These are phyloP conservation scores for Cynopterus brachyotis DNA, from an alignment of 2,113 vertebrate species.

Conservation along the genomic window DNA sequence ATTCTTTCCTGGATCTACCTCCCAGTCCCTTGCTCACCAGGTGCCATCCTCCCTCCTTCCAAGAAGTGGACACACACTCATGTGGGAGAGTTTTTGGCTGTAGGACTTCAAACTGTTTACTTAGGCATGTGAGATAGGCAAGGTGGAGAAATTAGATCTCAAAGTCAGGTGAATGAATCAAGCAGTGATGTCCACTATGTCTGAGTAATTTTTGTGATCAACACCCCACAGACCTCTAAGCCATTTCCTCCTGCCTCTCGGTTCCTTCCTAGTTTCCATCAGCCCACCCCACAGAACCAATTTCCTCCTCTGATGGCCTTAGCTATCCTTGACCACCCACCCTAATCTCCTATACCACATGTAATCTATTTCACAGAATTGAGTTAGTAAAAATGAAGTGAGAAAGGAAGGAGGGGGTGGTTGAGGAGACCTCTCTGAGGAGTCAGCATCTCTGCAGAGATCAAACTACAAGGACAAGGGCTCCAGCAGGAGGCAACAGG, in stretches of 20 bases:
- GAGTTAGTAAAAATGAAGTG: background rate
- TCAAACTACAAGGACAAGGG: no score
- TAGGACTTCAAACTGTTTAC: background rate
- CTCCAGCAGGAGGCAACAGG: background rate
- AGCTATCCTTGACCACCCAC: background rate
- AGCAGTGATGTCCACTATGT: background rate
- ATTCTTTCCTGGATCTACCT: background rate
- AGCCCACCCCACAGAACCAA: background rate
- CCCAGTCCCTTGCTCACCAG: background rate
- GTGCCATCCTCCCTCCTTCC: background rate
- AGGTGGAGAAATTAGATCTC: background rate
- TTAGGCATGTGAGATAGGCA: background rate
- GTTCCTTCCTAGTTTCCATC: background rate
- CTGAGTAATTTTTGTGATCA: background rate
- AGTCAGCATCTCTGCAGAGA: background rate
- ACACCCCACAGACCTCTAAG: background rate
- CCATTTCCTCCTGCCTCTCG: background rate
- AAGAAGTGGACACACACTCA: background rate
- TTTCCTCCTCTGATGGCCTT: background rate
- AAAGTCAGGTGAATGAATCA: background rate
- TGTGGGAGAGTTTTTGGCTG: background rate
- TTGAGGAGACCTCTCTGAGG: background rate
- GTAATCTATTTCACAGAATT: background rate
- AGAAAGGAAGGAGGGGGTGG: background rate
- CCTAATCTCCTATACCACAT: background rate